Base-by-base conservation (phyloP, 2,797 vertebrate genomes). In the Taeniopygia guttata region DNA sequence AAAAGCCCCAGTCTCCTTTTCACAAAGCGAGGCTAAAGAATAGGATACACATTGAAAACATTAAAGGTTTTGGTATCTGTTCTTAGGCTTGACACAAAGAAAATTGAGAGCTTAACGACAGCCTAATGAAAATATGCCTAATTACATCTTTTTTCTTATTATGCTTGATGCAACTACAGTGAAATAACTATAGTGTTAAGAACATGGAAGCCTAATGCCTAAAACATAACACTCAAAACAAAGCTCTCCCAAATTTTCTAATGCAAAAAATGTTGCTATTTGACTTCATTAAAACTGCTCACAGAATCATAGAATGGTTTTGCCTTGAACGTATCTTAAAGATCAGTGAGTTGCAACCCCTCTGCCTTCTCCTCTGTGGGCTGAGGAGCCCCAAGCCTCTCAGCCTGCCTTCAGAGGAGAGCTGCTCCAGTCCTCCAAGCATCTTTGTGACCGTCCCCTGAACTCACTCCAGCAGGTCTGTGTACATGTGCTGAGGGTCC, bases 301-400 rank as follows among this genome's bases (percentile, higher is more conserved):
- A 36, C 20, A 48, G 49, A 48, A 27, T 36, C 21, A 15, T 7
- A 36, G 46, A 66, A 48, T 42, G 16, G 9, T 59, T 72, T 42
- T 26, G 20, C 58, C 40, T 64, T 40, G 45, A 46, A 40, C 0
- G 1, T 52, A 13, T 32, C 17, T 42, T 34, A 27, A 64, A 42
- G 46, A 78, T 52, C 25, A 56, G 8, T 19, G 27, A 25, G 18
- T 38, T 45, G 16, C 9, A 34, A 4, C 4, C 2, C 5, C 7
- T 5, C 38, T 26, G 29, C 4, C 43, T 49, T 82, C 23, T 45
- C 7, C 18, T 64, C 11, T 72, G 23, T 0, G 0, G 15, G 32
- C 19, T 76, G 49, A 56, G n/a, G 16, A 38, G 3, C 11, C 4
- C 7, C 23, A 18, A 5, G 29, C 51, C 27, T 18, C 36, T 69